Percentiles rank a stretch among this genome's conserved stretches.
Conservation (phyloP, 2,888 invertebrate species). For the Blastobasis lacticolella region DNA sequence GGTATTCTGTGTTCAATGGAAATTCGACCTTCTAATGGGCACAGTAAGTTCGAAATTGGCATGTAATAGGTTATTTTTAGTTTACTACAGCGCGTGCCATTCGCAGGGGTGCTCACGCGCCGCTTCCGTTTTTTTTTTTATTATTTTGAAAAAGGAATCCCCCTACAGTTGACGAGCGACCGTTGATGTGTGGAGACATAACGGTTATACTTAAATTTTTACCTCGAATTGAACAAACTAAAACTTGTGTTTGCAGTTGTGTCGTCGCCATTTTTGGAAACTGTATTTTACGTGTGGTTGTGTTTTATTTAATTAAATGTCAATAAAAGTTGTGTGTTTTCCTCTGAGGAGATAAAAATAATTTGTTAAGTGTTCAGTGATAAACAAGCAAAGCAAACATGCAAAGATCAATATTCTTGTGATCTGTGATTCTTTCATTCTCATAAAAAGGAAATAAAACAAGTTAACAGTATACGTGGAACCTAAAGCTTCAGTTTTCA, state of each 20-base stretch:
- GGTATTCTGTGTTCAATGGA: background rate
- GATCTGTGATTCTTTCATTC: too few species aligned
- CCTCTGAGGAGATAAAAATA: background rate
- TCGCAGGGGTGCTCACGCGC: constrained; percentile 62
- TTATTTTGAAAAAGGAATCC: constrained; percentile 41
- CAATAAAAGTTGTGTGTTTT: background rate
- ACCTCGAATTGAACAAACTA: background rate
- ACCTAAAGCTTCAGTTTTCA: too few species aligned
- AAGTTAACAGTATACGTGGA: too few species aligned
- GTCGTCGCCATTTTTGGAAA: background rate
- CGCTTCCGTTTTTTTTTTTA: constrained; percentile 49
- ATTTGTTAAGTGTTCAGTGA: too few species aligned
- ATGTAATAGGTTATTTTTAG: constrained; percentile 5
- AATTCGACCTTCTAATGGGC: background rate
- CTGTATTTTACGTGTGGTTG: background rate
- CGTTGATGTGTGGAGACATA: constrained; percentile 33
- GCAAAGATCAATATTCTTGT: too few species aligned
- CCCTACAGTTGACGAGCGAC: constrained; percentile 54
- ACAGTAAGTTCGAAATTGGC: constrained; percentile 15
- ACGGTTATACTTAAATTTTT: background rate
- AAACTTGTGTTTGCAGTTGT: background rate
- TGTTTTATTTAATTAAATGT: background rate
- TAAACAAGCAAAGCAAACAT: too few species aligned
- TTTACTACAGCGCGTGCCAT: constrained; percentile 50
- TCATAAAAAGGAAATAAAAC: too few species aligned